These are phyloP conservation scores for Ophiothrix spiculata DNA, from an alignment of 35 echinoderm and acorn worm genomes.

Conservation along the genomic window DNA sequence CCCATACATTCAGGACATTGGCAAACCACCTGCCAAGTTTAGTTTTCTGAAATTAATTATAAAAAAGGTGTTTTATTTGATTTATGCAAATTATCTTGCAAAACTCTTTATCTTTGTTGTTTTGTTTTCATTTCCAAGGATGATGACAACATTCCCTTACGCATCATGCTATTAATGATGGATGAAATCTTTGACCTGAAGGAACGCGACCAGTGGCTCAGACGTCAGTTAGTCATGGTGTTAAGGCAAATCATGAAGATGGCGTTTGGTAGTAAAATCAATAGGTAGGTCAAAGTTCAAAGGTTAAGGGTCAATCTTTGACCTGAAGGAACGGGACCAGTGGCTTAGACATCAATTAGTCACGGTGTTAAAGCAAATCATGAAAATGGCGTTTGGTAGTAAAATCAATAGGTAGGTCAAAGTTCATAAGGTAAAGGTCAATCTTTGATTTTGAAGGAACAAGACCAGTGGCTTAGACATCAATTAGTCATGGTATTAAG, in stretches of 20 bases:
- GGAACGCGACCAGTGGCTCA: conserved; percentile 87
- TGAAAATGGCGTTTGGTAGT: conserved; percentile 84
- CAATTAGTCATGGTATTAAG: conserved; percentile 64
- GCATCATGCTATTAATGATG: conserved; percentile 93
- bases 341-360: conserved; percentile 79
- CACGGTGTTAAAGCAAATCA: conserved; percentile 80
- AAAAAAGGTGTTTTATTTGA: too few relatives aligned
- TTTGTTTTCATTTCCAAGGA: conserved; percentile 52
- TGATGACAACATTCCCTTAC: conserved; percentile 95
- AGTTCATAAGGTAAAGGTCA: too few relatives aligned
- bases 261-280: conserved; percentile 92
- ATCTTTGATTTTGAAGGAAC: conserved; percentile 91
- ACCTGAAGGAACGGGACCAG: conserved; percentile 83
- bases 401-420: conserved; percentile 70
- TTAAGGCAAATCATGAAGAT: conserved; percentile 90
- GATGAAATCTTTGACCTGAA: conserved; percentile 97
- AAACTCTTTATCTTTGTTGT: too few relatives aligned
- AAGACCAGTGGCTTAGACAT: too few relatives aligned
- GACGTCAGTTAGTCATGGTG: conserved; percentile 72
- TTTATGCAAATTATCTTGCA: too few relatives aligned
- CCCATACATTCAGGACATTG: too few relatives aligned
- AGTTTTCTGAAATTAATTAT: too few relatives aligned
- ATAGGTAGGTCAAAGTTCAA: conserved; percentile 39
- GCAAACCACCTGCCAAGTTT: too few relatives aligned
- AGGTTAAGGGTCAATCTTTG: too few relatives aligned